A percentile compares a stretch with the other conserved stretches of the same genome.
These are phyloP conservation scores for Chalcis sispes DNA, from an alignment of 2,888 invertebrate genomes.

Conservation along the genomic window DNA sequence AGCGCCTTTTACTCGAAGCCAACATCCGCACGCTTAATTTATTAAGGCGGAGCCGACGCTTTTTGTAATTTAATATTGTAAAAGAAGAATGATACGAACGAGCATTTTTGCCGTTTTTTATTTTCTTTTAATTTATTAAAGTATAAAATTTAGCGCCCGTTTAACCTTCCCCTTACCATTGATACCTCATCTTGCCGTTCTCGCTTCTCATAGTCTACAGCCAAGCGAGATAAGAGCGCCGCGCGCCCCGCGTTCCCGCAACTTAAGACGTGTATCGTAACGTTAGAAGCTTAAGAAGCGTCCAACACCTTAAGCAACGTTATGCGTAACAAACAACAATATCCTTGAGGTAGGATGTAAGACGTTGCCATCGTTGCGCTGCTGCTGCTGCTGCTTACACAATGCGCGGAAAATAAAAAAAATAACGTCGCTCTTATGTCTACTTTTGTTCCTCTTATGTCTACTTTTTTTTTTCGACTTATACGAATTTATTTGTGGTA, in stretches of 20 bases:
- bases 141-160: conserved; percentile 22
- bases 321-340: not conserved
- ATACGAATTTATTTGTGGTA: not conserved
- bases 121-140: conserved; percentile 15
- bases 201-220: not conserved
- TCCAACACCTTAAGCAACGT: conserved; percentile 6
- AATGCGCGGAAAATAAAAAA: conserved; percentile 9
- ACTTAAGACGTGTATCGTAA: conserved; percentile 28
- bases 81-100: not conserved
- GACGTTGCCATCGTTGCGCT: not conserved
- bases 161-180: not conserved
- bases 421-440: not conserved
- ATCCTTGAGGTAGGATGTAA: not conserved
- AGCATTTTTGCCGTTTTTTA: not conserved
- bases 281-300: conserved; percentile 41
- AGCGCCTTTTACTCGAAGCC: conserved; percentile 16
- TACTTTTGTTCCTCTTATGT: not conserved
- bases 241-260: not conserved
- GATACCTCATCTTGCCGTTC: not conserved
- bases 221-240: conserved; percentile 8
- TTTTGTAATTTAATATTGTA: conserved; percentile 30
- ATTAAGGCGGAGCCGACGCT: not conserved
- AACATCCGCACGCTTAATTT: not conserved
- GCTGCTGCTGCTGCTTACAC: conserved; percentile 1
- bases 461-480: not conserved